Evolutionary conservation across 2,113 vertebrate species (phyloP), one percentile per base, ranked within the genome.

Genomic region (Prinia subflava): DNA sequence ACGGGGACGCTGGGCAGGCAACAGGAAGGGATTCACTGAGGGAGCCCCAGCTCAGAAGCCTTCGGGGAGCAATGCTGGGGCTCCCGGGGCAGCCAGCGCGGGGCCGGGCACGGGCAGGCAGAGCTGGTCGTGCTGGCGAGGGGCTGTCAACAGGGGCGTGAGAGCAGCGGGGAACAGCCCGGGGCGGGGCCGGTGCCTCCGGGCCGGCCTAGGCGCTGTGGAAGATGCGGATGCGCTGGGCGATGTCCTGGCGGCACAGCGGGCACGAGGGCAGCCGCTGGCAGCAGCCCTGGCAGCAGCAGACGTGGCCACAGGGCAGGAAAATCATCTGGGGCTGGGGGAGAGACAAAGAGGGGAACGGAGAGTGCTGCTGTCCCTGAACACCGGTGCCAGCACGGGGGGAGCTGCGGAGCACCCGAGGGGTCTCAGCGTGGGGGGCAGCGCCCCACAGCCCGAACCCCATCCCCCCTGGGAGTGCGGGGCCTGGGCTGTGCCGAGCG

Each of bases 301-400:
- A 99, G 27, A 99, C 98, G 0, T 99, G 99, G 52, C 99, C 99
- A 6, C 99, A 99, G 23, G 98, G 97, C 96, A 99, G 97, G 97
- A 99, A 99, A 96, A 99, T 96, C 78, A 98, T 94, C 96, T 99
- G 99, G 53, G 99, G 97, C 99, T 99, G 98, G 9, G 21, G 25
- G 35, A 47, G 52, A 87, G 68, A 80, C 13, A 76, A 22, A 74
- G 25, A 83, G 50, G 44, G 31, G 55, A 42, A 35, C 1, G 8
- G 68, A 6, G 23, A 23, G 22, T 4, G 68, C 5, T 69, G 37
- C 22, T 55, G 69, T 12, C n/a, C 69, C 3, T 0, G 12, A 42
- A 14, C 8, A 0, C 20, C 3, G 50, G 11, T 13, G n/a, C 63
- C 75, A 33, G 87, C 92, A 23, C 71, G 17, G 13, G 22, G 46